Evolutionary conservation across 2,888 invertebrate genomes (phyloP), one percentile per base, ranked within the genome.

Genomic region (Cerastoderma edule): DNA sequence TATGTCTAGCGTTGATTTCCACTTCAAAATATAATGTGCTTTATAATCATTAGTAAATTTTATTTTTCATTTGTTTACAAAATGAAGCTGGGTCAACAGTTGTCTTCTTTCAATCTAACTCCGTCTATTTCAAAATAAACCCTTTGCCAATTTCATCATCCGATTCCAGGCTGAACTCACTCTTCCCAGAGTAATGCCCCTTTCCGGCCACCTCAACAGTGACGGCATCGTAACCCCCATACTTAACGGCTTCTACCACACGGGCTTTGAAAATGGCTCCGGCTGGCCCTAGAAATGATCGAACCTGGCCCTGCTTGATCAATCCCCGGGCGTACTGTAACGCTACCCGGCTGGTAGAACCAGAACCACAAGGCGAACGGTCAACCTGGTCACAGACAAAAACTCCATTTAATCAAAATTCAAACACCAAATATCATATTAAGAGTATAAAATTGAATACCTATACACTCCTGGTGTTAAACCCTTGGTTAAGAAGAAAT

Each of bases 361-460:
- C 93, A 0, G 93, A 93, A 2, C 93, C 93, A 56, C 89, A 89
- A 0, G 93, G 93, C 32, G 91, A 89, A n/a, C 93, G 86, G 76
- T 93, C 93, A 5, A 93, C 90, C 92, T 93, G 81, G 3, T 79
- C 78, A 2, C n/a, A 2, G 2, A 1, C 50, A 50, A n/a, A 46
- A 46, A 46, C 5, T n/a, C n/a, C n/a, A n/a, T n/a, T n/a, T n/a
- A n/a, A n/a, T n/a, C n/a, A n/a, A n/a, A n/a, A n/a, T n/a, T n/a
- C n/a, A n/a, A n/a, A n/a, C n/a, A n/a, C n/a, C n/a, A n/a, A n/a
- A n/a, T n/a, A n/a, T n/a, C n/a, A n/a, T n/a, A n/a, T n/a, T n/a
- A n/a, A n/a, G n/a, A n/a, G n/a, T n/a, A n/a, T n/a, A n/a, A n/a
- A n/a, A n/a, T n/a, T n/a, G n/a, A n/a, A n/a, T n/a, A n/a, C n/a